Base-by-base conservation (phyloP, 92 coral and sea anemone genomes). In the Umimayanthus chanpuru region DNA sequence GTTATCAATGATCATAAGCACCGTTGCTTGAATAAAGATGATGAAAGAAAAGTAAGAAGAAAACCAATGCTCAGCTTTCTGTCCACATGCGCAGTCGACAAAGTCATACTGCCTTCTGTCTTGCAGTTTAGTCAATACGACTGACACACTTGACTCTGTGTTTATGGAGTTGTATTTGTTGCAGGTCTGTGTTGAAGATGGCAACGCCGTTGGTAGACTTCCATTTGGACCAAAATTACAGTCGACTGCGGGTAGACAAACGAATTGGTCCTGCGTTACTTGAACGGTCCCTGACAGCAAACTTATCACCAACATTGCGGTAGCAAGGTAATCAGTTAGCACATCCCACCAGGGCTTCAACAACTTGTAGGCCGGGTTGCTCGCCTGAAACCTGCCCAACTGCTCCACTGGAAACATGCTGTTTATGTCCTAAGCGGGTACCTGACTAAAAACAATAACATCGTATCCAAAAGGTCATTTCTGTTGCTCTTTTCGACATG, bases 51-150 rank as follows among this genome's bases (percentile, higher is more conserved):
- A 90, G 82, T 88, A 93, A n/a, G 93, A 84, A 0, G 73, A 85
- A 90, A 90, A 90, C 79, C 76, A 67, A 50, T 88, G 95, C 21
- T 82, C 56, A 25, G 91, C 92, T 38, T 73, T 88, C 49, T 85
- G 86, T 47, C 88, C 56, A 80, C 95, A 93, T 73, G 77, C 88
- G 11, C 92, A 76, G 23, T 93, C 85, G 6, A 93, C 93, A 85
- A 83, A 93, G 20, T 93, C 92, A 66, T 93, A 93, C 32, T 88
- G 93, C 30, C 86, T 36, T 61, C 88, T 81, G 84, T 91, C 88
- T 70, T 77, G 85, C 20, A 93, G 90, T 23, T 90, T 89, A 18
- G 89, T 77, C 55, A 90, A 25, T n/a, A 90, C 86, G 25, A 49
- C 50, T 16, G 72, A 43, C 49, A 2, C 81, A 29, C 79, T 47